These are phyloP conservation scores for Bombus confusus DNA, from an alignment of 1,140 invertebrate genomes.

Conservation along the genomic window DNA sequence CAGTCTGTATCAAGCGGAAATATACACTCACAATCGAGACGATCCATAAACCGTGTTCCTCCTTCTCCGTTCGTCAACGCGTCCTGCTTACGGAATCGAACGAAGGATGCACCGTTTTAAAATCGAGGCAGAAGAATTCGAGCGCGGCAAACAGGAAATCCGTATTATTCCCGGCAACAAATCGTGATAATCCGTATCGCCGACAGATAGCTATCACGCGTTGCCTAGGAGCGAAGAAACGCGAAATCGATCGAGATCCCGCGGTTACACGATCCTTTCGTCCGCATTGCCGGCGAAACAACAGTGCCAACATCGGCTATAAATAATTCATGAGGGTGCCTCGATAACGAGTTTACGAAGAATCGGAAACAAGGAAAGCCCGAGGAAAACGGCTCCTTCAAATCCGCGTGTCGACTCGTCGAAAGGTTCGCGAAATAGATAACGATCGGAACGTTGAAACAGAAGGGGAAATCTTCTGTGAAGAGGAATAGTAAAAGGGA, in stretches of 20 bases:
- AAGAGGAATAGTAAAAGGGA: background rate
- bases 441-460: background rate
- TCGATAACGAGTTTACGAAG: constrained; percentile 51
- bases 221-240: background rate
- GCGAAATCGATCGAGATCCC: constrained; percentile 47
- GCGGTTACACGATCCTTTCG: constrained; percentile 40
- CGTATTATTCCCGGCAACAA: constrained; percentile 29
- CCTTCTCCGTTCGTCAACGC: background rate
- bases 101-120: too few relatives aligned
- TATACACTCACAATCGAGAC: background rate
- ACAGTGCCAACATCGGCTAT: background rate
- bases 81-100: background rate
- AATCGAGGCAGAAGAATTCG: background rate
- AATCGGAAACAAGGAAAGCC: constrained; percentile 47
- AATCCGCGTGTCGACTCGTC: constrained; percentile 38
- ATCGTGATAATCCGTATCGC: constrained; percentile 47
- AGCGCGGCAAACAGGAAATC: background rate
- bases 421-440: constrained; percentile 48
- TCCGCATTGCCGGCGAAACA: constrained; percentile 9
- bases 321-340: constrained; percentile 56
- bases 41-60: background rate
- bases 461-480: background rate
- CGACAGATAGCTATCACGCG: constrained; percentile 25
- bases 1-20: background rate
- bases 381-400: constrained; percentile 32